phyloP scores from a whole-genome alignment of 2,797 vertebrate genomes.

The Oreortyx pictus region DNA sequence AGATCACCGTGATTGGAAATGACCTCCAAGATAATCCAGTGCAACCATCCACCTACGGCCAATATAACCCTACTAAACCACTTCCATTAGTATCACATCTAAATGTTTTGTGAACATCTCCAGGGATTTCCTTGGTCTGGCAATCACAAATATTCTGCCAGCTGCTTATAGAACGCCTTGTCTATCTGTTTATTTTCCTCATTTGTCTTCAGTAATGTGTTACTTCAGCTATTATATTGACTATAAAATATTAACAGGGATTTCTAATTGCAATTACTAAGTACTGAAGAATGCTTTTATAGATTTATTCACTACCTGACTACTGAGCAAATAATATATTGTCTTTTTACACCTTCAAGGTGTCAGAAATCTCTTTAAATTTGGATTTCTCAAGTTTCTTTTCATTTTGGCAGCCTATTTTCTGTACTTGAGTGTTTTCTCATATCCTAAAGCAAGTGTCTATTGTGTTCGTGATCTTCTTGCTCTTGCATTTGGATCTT shows the following conservation, averaged over 20 bases:
- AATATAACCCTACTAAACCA: too few relatives aligned
- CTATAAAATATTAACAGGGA: not conserved
- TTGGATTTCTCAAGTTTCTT: not conserved
- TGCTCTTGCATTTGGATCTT: not conserved
- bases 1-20: too few relatives aligned
- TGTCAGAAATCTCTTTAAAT: not conserved
- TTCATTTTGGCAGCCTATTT: not conserved
- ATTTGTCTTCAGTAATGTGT: too few relatives aligned
- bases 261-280: not conserved
- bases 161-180: too few relatives aligned
- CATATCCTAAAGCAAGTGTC: not conserved
- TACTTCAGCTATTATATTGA: not conserved
- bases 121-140: too few relatives aligned
- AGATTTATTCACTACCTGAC: not conserved
- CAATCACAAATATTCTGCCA: too few relatives aligned
- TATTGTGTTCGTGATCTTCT: not conserved
- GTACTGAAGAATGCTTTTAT: not conserved
- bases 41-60: too few relatives aligned
- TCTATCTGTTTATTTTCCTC: too few relatives aligned
- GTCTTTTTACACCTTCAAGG: not conserved
- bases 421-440: not conserved
- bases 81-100: too few relatives aligned
- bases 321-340: not conserved
- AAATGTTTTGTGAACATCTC: too few relatives aligned
- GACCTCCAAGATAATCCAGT: too few relatives aligned